phyloP scores from a whole-genome alignment of 2,113 vertebrate genomes.

The Xenus cinereus region DNA sequence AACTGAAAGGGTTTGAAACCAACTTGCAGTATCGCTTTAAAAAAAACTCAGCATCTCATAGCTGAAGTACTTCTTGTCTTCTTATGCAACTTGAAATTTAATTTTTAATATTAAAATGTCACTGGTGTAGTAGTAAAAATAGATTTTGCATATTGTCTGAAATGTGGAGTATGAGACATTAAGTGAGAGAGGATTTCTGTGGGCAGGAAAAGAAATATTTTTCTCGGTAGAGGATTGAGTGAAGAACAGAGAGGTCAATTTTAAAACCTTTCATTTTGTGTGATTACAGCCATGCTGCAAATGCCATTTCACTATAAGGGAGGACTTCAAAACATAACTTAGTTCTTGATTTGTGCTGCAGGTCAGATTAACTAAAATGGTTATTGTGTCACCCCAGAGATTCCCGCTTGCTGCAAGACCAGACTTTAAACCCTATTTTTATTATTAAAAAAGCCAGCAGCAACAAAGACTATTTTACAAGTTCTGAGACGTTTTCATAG shows the following conservation, averaged over 20 bases:
- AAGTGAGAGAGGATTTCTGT: constrained; percentile 30
- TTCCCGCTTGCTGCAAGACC: constrained; percentile 59
- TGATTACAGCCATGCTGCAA: constrained; percentile 65
- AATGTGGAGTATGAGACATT: background rate
- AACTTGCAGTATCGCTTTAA: background rate
- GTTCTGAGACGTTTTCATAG: constrained; percentile 64
- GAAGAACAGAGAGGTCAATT: constrained; percentile 54
- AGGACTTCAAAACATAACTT: constrained; percentile 64
- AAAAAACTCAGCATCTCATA: background rate
- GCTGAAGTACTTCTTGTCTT: background rate
- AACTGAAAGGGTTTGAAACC: background rate
- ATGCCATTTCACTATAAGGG: constrained; percentile 64
- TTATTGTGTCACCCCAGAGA: constrained; percentile 71
- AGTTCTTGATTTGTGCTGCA: constrained; percentile 69
- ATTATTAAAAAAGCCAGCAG: constrained; percentile 73
- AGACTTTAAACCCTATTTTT: constrained; percentile 68
- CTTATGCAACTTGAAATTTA: background rate
- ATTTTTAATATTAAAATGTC: constrained; percentile 21
- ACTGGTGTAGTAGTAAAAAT: background rate
- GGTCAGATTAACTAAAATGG: constrained; percentile 71
- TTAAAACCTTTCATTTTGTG: constrained; percentile 64
- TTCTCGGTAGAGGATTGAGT: constrained; percentile 14
- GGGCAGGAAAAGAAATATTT: constrained; percentile 20
- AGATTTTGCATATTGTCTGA: constrained; percentile 20
- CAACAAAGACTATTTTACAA: constrained; percentile 67